Percentiles rank a stretch among this genome's conserved stretches.
phyloP scores from a whole-genome alignment of 2,888 invertebrate species.

The Drosophila cyrtoloma region DNA sequence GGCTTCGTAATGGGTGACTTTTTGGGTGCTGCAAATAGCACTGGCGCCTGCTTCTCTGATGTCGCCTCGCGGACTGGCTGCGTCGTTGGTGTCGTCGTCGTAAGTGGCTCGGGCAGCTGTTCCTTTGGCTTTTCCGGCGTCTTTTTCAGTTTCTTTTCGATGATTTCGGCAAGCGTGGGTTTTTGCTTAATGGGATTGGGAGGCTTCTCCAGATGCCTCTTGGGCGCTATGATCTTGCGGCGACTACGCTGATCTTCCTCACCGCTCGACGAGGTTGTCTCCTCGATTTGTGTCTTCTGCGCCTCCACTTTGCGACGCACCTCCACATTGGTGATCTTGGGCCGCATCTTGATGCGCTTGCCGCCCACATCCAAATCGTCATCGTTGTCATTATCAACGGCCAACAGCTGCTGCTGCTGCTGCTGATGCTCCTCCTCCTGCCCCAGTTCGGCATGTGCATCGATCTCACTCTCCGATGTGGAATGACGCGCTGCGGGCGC shows the following conservation, averaged over 20 bases:
- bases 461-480: conserved; percentile 84
- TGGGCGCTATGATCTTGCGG: conserved; percentile 72
- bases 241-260: conserved; percentile 77
- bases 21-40: conserved; percentile 55
- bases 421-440: conserved; percentile 85
- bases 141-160: conserved; percentile 81
- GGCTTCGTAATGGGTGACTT: conserved; percentile 80
- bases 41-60: conserved; percentile 13
- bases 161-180: conserved; percentile 79
- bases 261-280: conserved; percentile 83
- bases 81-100: no score
- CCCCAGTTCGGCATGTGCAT: conserved; percentile 85
- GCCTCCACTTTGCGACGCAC: conserved; percentile 83
- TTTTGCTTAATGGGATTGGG: conserved; percentile 58
- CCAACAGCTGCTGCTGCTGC: conserved; percentile 83
- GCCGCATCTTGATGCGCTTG: conserved; percentile 84
- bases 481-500: conserved; percentile 53
- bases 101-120: background rate
- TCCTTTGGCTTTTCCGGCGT: conserved; percentile 61
- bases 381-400: conserved; percentile 55
- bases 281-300: conserved; percentile 74
- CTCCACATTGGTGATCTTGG: conserved; percentile 77
- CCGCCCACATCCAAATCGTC: conserved; percentile 83
- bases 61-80: conserved; percentile 15
- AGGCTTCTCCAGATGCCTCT: conserved; percentile 59